These are phyloP conservation scores for Alauda arvensis DNA, from an alignment of 2,797 vertebrate species.

Conservation along the genomic window DNA sequence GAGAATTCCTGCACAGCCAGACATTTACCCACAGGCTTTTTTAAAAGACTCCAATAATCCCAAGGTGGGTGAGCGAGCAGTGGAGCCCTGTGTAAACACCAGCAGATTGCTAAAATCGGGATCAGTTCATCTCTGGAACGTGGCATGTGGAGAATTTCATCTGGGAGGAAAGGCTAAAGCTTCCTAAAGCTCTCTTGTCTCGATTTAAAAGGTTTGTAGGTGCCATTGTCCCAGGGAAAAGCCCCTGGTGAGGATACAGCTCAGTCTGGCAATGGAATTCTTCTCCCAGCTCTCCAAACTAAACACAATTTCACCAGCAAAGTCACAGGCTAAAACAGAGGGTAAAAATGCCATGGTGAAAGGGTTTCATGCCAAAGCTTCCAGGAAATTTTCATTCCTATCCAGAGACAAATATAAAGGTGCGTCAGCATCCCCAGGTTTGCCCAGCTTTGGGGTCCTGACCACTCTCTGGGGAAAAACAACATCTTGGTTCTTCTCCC, in stretches of 20 bases:
- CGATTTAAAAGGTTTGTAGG: neutral
- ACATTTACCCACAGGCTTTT: constrained; percentile 13
- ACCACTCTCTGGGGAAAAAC: neutral
- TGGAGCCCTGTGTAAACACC: constrained; percentile 27
- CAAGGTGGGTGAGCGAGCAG: neutral
- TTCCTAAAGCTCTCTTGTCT: neutral
- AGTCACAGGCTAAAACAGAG: neutral
- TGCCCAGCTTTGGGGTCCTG: neutral
- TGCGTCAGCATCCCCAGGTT: accelerated
- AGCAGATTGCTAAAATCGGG: neutral
- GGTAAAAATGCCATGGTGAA: neutral
- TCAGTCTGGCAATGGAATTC: neutral
- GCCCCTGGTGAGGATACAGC: neutral
- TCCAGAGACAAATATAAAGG: neutral
- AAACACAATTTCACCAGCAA: neutral
- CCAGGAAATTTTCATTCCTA: neutral
- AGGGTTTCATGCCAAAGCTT: neutral
- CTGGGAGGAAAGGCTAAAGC: neutral
- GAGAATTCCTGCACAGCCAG: constrained; percentile 19
- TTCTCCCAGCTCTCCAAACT: neutral
- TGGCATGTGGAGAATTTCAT: neutral
- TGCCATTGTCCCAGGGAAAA: neutral
- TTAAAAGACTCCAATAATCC: constrained; percentile 12
- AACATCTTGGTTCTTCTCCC: neutral
- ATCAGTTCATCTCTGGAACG: neutral